These are phyloP conservation scores for Amazona ochrocephala DNA, from an alignment of 2,797 vertebrate genomes.

Conservation along the genomic window DNA sequence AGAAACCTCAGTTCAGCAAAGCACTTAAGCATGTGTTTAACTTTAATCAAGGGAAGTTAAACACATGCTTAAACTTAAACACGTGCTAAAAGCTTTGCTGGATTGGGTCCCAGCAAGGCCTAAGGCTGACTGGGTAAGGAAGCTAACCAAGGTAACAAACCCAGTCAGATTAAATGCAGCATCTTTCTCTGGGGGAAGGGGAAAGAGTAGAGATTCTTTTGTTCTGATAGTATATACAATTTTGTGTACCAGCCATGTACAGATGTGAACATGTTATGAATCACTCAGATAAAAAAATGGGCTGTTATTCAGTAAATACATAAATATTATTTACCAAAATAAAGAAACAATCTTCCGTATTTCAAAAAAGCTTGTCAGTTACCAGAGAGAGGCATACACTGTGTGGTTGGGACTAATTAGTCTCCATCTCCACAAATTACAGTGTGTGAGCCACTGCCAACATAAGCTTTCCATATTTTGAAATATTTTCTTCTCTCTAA, in stretches of 20 bases:
- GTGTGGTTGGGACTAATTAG: conserved; percentile 46
- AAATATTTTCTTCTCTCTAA: conserved; percentile 62
- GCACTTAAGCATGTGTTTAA: conserved; percentile 51
- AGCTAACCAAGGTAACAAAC: conserved; percentile 42
- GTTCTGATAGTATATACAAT: background rate
- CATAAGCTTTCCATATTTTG: conserved; percentile 68
- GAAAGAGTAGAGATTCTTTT: background rate
- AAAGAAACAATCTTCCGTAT: conserved; percentile 31
- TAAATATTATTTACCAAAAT: conserved; percentile 54
- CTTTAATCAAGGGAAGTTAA: conserved; percentile 66
- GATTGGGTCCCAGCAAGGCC: conserved; percentile 45
- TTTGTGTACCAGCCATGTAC: conserved; percentile 4
- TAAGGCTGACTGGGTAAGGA: conserved; percentile 7
- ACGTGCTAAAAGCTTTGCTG: conserved; percentile 67
- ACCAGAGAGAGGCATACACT: conserved; percentile 43
- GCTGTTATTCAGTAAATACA: conserved; percentile 41
- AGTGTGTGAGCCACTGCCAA: conserved; percentile 56
- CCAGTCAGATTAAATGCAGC: conserved; percentile 9
- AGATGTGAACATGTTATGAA: background rate
- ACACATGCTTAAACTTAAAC: conserved; percentile 68
- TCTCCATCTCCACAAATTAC: conserved; percentile 45
- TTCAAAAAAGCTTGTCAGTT: conserved; percentile 35
- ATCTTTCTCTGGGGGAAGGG: conserved; percentile 17
- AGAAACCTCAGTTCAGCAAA: conserved; percentile 51
- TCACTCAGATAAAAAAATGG: conserved; percentile 22